Percentiles rank a stretch among this genome's conserved stretches.
phyloP scores from a whole-genome alignment of 2,113 vertebrate species.

The Mus spicilegus region DNA sequence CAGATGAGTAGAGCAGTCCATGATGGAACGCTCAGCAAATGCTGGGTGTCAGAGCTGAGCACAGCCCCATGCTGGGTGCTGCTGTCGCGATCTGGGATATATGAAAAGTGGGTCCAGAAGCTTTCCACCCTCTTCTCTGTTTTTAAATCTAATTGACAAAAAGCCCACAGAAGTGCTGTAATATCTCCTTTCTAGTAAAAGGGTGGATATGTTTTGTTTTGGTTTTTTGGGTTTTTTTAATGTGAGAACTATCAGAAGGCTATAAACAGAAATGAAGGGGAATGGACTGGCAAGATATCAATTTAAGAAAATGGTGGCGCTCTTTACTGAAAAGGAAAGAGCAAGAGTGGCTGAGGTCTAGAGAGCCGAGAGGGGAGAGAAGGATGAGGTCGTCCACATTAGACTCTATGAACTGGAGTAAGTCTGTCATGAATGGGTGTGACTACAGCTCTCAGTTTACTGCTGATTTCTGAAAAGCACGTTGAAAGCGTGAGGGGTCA shows the following conservation, averaged over 20 bases:
- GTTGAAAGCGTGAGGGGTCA: background rate
- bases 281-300: background rate
- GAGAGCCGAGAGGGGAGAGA: background rate
- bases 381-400: background rate
- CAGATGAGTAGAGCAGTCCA: background rate
- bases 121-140: background rate
- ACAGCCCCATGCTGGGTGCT: background rate
- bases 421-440: background rate
- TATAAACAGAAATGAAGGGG: background rate
- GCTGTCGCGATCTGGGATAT: background rate
- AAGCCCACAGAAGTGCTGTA: background rate
- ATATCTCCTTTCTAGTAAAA: background rate
- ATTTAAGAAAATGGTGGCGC: background rate
- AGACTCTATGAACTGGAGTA: background rate
- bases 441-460: background rate
- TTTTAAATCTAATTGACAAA: slow-evolving; percentile 50
- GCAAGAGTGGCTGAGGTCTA: background rate
- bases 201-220: background rate
- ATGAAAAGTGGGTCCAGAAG: background rate
- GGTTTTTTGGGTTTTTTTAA: no score
- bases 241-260: background rate
- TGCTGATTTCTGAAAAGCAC: background rate
- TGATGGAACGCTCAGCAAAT: slow-evolving; percentile 14
- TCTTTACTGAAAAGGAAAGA: background rate
- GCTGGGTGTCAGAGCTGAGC: background rate